phyloP scores from a whole-genome alignment of 2,888 invertebrate genomes.

The Palloptera scutellata region DNA sequence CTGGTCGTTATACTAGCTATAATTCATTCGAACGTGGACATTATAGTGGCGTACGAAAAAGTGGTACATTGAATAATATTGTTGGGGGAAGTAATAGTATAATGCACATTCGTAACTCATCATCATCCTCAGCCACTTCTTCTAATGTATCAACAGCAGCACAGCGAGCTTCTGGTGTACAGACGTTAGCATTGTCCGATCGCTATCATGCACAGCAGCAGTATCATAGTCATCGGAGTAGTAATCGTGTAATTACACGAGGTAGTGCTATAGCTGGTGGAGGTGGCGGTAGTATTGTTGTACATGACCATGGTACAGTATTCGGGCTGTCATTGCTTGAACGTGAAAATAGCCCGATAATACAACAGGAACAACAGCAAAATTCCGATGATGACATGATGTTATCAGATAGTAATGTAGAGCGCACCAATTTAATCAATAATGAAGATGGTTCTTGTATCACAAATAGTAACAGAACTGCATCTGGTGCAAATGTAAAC shows the following conservation, averaged over 20 bases:
- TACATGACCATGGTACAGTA: slow-evolving; percentile 28
- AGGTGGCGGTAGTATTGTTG: slow-evolving; percentile 34
- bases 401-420: slow-evolving; percentile 54
- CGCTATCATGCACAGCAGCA: slow-evolving; percentile 31
- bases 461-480: slow-evolving; percentile 37
- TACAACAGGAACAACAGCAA: slow-evolving; percentile 40
- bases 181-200: slow-evolving; percentile 39
- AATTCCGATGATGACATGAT: slow-evolving; percentile 56
- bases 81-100: slow-evolving; percentile 38
- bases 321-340: slow-evolving; percentile 38
- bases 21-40: slow-evolving; percentile 58
- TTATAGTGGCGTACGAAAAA: slow-evolving; percentile 59
- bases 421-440: slow-evolving; percentile 58
- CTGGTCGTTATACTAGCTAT: slow-evolving; percentile 52
- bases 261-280: slow-evolving; percentile 33
- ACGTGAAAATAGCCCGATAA: slow-evolving; percentile 41
- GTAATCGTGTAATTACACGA: slow-evolving; percentile 21
- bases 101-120: slow-evolving; percentile 32
- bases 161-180: slow-evolving; percentile 41
- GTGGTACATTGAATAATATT: slow-evolving; percentile 61
- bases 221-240: slow-evolving; percentile 23
- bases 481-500: not conserved
- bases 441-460: slow-evolving; percentile 40
- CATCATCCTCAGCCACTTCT: slow-evolving; percentile 40
- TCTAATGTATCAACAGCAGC: slow-evolving; percentile 36